Percentiles rank a stretch among this genome's conserved stretches.
Evolutionary conservation across 2,888 invertebrate species (phyloP).

Genomic region (Orthonevra nobilis): DNA sequence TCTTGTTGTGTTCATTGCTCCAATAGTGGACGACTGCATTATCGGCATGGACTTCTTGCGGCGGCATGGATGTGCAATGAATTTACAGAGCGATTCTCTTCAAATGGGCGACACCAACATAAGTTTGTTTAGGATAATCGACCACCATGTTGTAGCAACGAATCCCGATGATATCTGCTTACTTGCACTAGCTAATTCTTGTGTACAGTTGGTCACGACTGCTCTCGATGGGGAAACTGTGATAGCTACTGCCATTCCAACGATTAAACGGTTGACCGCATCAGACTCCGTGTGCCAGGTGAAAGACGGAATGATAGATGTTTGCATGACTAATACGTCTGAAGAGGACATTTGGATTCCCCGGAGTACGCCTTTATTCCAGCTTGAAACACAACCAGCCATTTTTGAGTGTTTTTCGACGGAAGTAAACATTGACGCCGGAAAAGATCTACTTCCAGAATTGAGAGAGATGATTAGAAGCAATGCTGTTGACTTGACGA

Average conservation of each 20-base stretch:
- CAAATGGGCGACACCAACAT: neutral
- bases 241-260: neutral
- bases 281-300: neutral
- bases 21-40: too few relatives aligned
- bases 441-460: too few relatives aligned
- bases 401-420: neutral
- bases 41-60: too few relatives aligned
- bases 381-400: conserved; percentile 1
- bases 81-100: neutral
- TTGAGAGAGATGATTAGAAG: too few relatives aligned
- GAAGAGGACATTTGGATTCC: conserved; percentile 6
- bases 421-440: too few relatives aligned
- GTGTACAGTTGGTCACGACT: neutral
- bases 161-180: too few relatives aligned
- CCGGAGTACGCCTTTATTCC: neutral
- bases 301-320: neutral
- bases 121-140: neutral
- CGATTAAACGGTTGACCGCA: neutral
- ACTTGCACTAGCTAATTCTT: neutral
- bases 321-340: neutral
- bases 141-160: too few relatives aligned
- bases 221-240: neutral
- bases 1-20: neutral
- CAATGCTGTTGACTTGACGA: too few relatives aligned
- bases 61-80: neutral